phyloP scores from a whole-genome alignment of 2,113 vertebrate species.

The Zeus faber region DNA sequence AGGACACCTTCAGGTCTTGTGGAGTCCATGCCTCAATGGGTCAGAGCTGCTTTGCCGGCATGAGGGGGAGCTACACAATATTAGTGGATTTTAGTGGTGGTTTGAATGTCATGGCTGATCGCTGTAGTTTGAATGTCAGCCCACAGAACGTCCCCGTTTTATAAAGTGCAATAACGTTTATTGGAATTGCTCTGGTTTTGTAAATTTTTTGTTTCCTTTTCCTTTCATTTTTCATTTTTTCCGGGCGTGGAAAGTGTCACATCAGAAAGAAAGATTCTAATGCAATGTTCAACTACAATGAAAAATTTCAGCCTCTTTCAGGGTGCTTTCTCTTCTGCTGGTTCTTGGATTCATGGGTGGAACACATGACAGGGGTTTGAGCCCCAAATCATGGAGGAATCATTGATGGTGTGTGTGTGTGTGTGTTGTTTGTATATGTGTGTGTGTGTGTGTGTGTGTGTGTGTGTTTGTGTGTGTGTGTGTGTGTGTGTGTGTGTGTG shows the following conservation, averaged over 20 bases:
- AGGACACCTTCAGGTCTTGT: too few species aligned
- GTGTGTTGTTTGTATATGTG: background rate
- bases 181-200: background rate
- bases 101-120: too few species aligned
- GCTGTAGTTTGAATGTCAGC: background rate
- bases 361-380: background rate
- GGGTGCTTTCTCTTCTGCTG: background rate
- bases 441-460: background rate
- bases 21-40: too few species aligned
- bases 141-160: background rate
- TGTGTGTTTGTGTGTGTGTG: background rate
- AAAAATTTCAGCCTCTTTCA: background rate
- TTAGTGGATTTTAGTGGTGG: too few species aligned
- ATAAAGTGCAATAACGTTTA: background rate
- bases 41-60: too few species aligned
- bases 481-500: conserved; percentile 10
- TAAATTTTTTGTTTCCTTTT: background rate
- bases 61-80: too few species aligned
- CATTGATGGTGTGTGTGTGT: background rate
- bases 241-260: too few species aligned
- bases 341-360: background rate
- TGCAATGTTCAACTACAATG: background rate
- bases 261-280: background rate
- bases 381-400: background rate
- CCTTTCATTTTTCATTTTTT: too few species aligned